phyloP scores from a whole-genome alignment of 2,888 invertebrate genomes.

The Coelinius sp. region DNA sequence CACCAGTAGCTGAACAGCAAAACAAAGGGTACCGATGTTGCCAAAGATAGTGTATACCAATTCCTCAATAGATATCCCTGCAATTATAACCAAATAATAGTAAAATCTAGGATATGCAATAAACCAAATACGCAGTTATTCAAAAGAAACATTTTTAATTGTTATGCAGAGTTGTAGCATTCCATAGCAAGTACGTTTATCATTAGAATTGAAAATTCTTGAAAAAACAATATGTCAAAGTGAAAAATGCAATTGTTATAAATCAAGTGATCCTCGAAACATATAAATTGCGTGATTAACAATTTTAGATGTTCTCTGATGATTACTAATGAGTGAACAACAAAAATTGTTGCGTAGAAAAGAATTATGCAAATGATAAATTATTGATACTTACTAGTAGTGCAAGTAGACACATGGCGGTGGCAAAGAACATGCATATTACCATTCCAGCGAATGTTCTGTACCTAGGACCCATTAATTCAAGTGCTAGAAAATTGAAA shows the following conservation, averaged over 20 bases:
- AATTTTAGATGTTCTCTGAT: background rate
- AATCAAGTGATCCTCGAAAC: background rate
- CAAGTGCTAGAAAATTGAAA: slow-evolving; percentile 69
- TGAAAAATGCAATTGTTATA: background rate
- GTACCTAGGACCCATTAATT: slow-evolving; percentile 77
- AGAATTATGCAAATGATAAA: background rate
- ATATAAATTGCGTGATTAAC: slow-evolving; percentile 14
- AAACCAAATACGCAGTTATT: background rate
- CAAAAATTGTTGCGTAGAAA: background rate
- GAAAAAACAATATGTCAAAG: background rate
- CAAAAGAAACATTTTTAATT: background rate
- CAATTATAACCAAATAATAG: slow-evolving; percentile 10
- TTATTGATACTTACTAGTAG: slow-evolving; percentile 69
- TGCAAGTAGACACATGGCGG: slow-evolving; percentile 77
- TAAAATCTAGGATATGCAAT: background rate
- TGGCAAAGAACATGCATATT: slow-evolving; percentile 78
- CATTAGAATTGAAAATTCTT: background rate
- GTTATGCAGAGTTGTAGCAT: background rate
- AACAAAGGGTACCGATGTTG: slow-evolving; percentile 77
- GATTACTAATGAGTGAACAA: background rate
- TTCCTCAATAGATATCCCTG: slow-evolving; percentile 74
- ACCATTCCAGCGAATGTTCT: slow-evolving; percentile 78
- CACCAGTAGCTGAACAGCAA: slow-evolving; percentile 77
- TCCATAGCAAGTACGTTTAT: background rate
- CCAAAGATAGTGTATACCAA: slow-evolving; percentile 77